Base-by-base conservation (phyloP, 2,888 invertebrate species). In the Himalopsyche tibetana region DNA sequence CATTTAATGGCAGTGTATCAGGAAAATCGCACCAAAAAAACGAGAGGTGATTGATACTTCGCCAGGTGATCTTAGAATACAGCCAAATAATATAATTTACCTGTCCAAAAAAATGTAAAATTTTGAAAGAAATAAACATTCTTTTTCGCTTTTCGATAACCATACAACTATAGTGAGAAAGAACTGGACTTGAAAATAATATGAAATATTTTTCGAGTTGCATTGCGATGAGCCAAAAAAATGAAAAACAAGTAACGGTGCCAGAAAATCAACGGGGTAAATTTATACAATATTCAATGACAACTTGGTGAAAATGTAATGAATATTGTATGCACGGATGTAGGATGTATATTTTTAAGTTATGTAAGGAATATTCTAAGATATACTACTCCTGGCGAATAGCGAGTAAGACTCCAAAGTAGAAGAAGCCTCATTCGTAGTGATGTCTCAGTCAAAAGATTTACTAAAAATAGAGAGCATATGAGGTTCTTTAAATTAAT, bases 341-440 rank as follows among this genome's bases (percentile, higher is more conserved):
- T 38, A 74, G 74, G 74, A 74, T 74, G 36, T 36, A 74, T 63
- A 28, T 85, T 63, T 85, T 83, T 69, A 82, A 69, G 83, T 86
- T 86, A 86, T 86, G 82, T 86, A 86, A 86, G 86, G 84, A 55
- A 81, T 82, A 82, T 84, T 56, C 36, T 36, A 74, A 74, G 74
- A 74, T 36, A 6, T 12, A 36, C 28, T 28, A 28, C 36, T 74
- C 74, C 36, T 2, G 51, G 5, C 15, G 51, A 51, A 51, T 12
- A 15, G 15, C 15, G 3, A 51, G 51, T 2, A 15, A 12, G 51
- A 5, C 51, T 45, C 9, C 3, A 9, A 45, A 15, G 51, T 15
- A 4, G 15, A 51, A 15, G 51, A 51, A 51, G 2, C 15, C 12
- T 15, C 51, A 51, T 51, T 51, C 51, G 5, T 51, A 51, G 51